Percentiles rank a stretch among this genome's conserved stretches.
Evolutionary conservation across 2,797 vertebrate genomes (phyloP).

Genomic region (Myoxocephalus aenaeus): DNA sequence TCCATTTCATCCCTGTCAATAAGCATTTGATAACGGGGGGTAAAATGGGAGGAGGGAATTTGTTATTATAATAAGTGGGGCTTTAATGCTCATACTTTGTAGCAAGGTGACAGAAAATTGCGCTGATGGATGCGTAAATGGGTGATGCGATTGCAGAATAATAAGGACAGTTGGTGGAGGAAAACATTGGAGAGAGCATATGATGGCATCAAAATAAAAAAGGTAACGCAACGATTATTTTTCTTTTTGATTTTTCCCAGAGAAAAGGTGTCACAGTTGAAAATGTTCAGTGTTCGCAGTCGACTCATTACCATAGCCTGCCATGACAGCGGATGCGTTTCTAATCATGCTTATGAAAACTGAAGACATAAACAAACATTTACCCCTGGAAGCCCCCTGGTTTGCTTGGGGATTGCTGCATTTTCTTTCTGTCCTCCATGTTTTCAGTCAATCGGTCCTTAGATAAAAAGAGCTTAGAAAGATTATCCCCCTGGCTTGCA

Average conservation of each 20-base stretch:
- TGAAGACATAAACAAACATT: conserved; percentile 70
- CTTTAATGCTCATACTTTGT: conserved; percentile 66
- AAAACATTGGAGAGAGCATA: neutral
- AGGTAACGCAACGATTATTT: conserved; percentile 8
- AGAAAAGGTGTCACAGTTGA: neutral
- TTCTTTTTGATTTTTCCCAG: conserved; percentile 18
- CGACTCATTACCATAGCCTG: conserved; percentile 11
- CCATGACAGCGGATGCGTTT: conserved; percentile 36
- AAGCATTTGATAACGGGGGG: conserved; percentile 60
- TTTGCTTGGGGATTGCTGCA: conserved; percentile 73
- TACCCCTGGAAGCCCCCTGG: conserved; percentile 59
- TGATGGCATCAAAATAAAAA: neutral
- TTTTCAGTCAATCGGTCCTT: conserved; percentile 84
- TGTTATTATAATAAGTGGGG: conserved; percentile 65
- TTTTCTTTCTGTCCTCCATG: conserved; percentile 77
- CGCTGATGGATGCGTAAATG: conserved; percentile 59
- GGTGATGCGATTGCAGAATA: conserved; percentile 48
- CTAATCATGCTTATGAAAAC: conserved; percentile 53
- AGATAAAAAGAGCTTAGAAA: conserved; percentile 89
- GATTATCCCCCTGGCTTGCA: conserved; percentile 89
- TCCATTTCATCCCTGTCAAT: conserved; percentile 77
- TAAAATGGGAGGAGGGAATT: conserved; percentile 47
- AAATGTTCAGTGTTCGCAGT: conserved; percentile 12
- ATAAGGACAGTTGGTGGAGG: conserved; percentile 40
- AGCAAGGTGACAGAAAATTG: conserved; percentile 70